Conservation (phyloP, 2,113 vertebrate species). For the Etheostoma cragini region DNA sequence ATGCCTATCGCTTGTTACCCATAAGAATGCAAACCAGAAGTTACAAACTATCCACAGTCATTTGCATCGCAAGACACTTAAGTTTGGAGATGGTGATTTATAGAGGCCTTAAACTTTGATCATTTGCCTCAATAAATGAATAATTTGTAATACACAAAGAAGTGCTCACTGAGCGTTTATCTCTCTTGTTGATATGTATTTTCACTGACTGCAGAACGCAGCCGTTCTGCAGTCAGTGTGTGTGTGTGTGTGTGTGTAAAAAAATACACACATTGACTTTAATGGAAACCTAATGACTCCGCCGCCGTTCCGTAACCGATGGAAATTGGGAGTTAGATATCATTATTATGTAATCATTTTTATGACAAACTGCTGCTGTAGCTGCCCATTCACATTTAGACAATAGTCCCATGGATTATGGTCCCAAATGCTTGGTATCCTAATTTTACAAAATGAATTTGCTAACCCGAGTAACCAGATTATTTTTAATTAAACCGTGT, state of each 20-base stretch:
- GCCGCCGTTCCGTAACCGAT: no score
- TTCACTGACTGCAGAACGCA: no score
- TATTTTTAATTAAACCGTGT: background rate
- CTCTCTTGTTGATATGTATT: constrained; percentile 27
- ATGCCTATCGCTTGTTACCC: background rate
- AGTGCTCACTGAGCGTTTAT: constrained; percentile 37
- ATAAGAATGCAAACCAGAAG: background rate
- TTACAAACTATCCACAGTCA: background rate
- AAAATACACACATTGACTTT: no score
- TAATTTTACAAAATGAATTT: background rate
- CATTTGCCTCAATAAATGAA: background rate
- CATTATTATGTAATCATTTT: constrained; percentile 30
- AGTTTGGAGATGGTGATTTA: background rate
- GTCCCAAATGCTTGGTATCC: background rate
- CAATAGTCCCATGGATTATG: background rate
- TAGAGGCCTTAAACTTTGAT: background rate
- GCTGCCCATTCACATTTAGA: background rate
- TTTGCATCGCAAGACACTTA: background rate
- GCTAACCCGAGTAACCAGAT: background rate
- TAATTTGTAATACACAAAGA: background rate
- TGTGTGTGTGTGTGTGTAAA: no score
- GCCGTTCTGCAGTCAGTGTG: no score
- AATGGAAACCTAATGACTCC: no score
- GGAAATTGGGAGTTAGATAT: constrained; percentile 21
- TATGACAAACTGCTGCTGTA: constrained; percentile 9